Conservation (phyloP, 2,797 vertebrate genomes). For the Dipus sagitta region DNA sequence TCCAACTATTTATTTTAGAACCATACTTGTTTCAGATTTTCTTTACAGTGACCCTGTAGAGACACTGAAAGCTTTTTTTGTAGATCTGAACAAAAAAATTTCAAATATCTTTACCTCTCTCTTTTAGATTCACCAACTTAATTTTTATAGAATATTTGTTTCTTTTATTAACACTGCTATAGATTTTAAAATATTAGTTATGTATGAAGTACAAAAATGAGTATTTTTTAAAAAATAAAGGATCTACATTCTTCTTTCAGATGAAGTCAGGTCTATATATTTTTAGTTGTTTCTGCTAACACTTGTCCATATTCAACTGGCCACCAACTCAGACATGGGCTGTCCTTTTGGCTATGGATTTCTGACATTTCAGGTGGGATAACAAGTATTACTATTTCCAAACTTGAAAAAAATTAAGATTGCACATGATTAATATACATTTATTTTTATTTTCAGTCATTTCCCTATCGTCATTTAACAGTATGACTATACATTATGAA, state of each 20-base stretch:
- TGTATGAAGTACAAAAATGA: neutral
- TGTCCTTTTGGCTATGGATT: neutral
- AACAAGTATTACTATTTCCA: slow-evolving; percentile 19
- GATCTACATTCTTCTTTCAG: neutral
- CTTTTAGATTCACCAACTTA: neutral
- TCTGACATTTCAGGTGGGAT: neutral
- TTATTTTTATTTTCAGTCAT: neutral
- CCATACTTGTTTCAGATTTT: slow-evolving; percentile 45
- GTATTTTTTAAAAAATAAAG: neutral
- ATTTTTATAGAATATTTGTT: slow-evolving; percentile 8
- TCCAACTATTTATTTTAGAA: slow-evolving; percentile 56
- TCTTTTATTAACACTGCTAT: neutral
- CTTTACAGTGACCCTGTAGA: neutral
- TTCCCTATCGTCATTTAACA: neutral
- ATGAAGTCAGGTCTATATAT: neutral
- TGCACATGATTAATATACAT: neutral
- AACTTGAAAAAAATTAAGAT: neutral
- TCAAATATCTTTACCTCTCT: neutral
- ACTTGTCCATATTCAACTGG: neutral
- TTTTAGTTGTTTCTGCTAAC: neutral
- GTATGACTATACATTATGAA: neutral
- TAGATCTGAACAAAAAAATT: neutral
- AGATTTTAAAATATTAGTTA: neutral
- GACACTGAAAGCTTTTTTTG: neutral
- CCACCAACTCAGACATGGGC: neutral